Base-by-base conservation (phyloP, 2,113 vertebrate species). In the Pterophyllum scalare region DNA sequence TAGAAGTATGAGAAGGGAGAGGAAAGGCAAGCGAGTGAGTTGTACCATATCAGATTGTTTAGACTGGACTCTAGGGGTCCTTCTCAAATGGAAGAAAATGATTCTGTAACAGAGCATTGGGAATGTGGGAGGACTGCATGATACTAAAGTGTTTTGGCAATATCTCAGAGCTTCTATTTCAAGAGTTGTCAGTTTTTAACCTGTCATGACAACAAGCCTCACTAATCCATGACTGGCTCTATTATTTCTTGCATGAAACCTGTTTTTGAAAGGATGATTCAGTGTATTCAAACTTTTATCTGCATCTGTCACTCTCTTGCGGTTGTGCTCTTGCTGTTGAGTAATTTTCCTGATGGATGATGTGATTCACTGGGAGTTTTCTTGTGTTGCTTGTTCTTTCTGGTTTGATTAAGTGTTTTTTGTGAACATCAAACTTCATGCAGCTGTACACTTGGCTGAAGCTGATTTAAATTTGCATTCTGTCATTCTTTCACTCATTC, bases 21-120 rank as follows among this genome's bases (percentile, higher is more conserved):
- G 35, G 58, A 72, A 54, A 72, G 31, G 26, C 2, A 28, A 31
- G 26, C 1, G 62, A 79, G 75, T 33, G 75, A 60, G 75, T 54
- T 86, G 46, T 65, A 77, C 61, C 57, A 40, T 79, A 86, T 90
- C 75, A 86, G 78, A 86, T 79, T 94, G 91, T 94, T 94, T 92
- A 86, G 90, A 86, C 81, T 92, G 77, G 70, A 83, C 86, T 87
- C 70, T 24, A 60, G 86, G 90, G 88, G 83, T 91, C 87, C 83
- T 83, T 80, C 86, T 77, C 86, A 87, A 86, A 87, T 89, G 85
- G 75, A 88, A 90, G 58, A 84, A 87, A 80, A 84, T 9, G 59
- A 87, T 78, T 84, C 49, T 72, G 61, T 78, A 83, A 87, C 46
- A 46, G 13, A 81, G 22, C 78, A 77, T 83, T 72, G 67, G 84